Evolutionary conservation across 2,797 vertebrate genomes (phyloP).

Genomic region (Schizothorax lantsangensis): DNA sequence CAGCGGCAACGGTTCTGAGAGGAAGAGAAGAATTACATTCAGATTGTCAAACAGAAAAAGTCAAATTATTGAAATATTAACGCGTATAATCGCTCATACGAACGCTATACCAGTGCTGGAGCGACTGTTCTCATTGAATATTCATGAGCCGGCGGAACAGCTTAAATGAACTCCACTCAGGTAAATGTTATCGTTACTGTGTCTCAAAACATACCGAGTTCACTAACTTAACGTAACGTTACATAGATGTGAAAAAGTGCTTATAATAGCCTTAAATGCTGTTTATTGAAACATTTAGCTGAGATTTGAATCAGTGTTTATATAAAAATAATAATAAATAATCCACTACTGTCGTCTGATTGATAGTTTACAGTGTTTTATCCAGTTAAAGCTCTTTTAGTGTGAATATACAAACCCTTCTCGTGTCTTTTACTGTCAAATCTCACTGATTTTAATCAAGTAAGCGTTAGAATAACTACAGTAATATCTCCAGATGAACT

Average conservation of each 20-base stretch:
- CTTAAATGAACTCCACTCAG: constrained; percentile 14
- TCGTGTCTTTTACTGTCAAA: too few species aligned
- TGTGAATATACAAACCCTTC: not conserved
- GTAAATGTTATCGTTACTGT: not conserved
- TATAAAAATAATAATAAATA: too few species aligned
- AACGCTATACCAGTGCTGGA: too few species aligned
- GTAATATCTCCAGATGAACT: not conserved
- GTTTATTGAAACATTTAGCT: too few species aligned
- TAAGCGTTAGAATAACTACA: not conserved
- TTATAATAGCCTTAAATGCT: too few species aligned
- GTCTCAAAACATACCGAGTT: not conserved
- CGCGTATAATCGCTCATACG: not conserved
- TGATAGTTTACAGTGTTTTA: not conserved
- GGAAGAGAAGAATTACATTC: not conserved
- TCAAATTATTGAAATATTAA: not conserved
- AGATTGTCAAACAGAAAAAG: not conserved
- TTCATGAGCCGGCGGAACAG: not conserved
- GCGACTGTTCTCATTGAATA: not conserved
- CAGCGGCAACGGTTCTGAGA: not conserved
- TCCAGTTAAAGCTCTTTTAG: not conserved
- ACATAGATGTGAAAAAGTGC: not conserved
- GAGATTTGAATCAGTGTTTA: too few species aligned
- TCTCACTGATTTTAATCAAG: not conserved
- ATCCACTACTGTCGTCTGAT: not conserved
- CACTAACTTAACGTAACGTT: too few species aligned